Conservation (phyloP, 2,797 vertebrate genomes). For the Mustela erminea region DNA sequence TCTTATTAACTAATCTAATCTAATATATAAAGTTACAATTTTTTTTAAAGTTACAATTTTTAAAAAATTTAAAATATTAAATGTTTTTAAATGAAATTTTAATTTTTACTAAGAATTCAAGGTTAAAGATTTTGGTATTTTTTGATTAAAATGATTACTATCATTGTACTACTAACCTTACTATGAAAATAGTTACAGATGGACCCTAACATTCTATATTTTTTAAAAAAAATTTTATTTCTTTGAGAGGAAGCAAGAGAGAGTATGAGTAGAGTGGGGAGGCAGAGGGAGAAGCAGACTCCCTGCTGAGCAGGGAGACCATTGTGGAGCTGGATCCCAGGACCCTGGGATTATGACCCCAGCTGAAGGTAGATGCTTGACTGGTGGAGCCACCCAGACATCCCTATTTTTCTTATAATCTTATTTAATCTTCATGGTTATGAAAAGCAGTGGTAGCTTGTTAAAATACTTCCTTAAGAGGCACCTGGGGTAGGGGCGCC, state of each 20-base stretch:
- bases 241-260: too few species aligned
- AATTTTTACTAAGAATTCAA: not conserved
- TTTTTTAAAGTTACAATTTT: not conserved
- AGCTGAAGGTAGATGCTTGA: too few species aligned
- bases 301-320: too few species aligned
- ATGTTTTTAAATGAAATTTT: not conserved
- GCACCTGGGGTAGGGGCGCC: too few species aligned
- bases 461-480: not conserved
- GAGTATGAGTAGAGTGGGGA: too few species aligned
- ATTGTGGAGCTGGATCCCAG: too few species aligned
- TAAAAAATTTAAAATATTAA: not conserved
- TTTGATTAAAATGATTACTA: not conserved
- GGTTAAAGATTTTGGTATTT: slow-evolving; percentile 9
- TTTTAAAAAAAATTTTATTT: too few species aligned
- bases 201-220: not conserved
- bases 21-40: not conserved
- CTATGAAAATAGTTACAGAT: not conserved
- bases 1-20: not conserved
- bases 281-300: too few species aligned
- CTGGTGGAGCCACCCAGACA: not conserved
- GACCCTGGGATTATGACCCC: too few species aligned
- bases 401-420: not conserved
- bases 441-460: slow-evolving; percentile 10
- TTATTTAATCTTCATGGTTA: slow-evolving; percentile 16
- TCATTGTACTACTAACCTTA: not conserved